Evolutionary conservation across 2,888 invertebrate genomes (phyloP), one percentile per base, ranked within the genome.

Genomic region (Drosophila koepferae): DNA sequence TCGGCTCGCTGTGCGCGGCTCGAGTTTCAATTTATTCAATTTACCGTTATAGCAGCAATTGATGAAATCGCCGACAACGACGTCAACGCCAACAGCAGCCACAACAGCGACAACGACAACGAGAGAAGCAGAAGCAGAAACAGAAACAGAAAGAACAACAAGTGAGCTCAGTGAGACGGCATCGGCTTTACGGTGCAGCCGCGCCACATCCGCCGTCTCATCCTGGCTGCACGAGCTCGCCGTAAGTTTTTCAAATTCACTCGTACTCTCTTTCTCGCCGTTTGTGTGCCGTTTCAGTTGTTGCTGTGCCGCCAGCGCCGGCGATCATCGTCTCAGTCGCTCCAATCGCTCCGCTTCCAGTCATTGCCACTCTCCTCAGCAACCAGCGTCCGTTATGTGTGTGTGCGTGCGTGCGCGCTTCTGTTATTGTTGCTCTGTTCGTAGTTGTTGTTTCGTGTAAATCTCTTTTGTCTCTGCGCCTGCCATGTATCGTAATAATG

Each of bases 21-120:
- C 71, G 61, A 70, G 72, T 82, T 86, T 83, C 89, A 89, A 90
- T 87, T 89, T 83, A 82, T 90, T 90, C 74, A 89, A 87, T 90
- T 87, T 87, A 90, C 89, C 90, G 90, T 77, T 90, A 90, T 80
- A 80, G 72, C 63, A 72, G 72, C 86, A 86, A 83, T 86, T 82
- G 86, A 88, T 82, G 88, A 81, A 59, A 74, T 72, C 74, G 67
- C 51, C 80, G 40, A 6, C 69, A 41, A 62, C 63, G 44, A 3
- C 66, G 28, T 3, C 48, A 44, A 14, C 34, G 20, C 10, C 63
- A 7, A 14, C 68, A n/a, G 23, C 59, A 31, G 20, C 63, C 51
- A 20, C 60, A 58, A 28, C 28, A 14, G 44, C 46, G 23, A 16
- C 70, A 48, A 43, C 63, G 41, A 41, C 44, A 53, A 16, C 55